phyloP scores from a whole-genome alignment of 2,888 invertebrate genomes.

The Limenitis camilla region DNA sequence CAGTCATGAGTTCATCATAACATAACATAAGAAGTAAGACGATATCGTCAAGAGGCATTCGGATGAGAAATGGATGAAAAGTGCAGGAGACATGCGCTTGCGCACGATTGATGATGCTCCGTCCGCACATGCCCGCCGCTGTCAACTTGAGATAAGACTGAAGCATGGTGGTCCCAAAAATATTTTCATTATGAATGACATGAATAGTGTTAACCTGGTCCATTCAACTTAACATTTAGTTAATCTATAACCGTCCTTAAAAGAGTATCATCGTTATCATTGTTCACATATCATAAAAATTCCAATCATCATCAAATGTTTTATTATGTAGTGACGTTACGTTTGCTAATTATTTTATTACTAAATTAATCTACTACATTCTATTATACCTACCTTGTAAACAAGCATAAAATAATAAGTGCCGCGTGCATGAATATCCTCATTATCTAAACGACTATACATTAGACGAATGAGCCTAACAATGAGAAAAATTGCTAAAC shows the following conservation, averaged over 20 bases:
- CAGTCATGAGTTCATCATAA: slow-evolving; percentile 28
- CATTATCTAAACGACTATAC: slow-evolving; percentile 24
- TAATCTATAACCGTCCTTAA: neutral
- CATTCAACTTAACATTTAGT: slow-evolving; percentile 26
- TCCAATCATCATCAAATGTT: no score
- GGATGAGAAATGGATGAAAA: slow-evolving; percentile 43
- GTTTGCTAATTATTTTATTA: no score
- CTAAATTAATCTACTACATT: no score
- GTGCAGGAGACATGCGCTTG: slow-evolving; percentile 35
- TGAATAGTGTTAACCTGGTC: slow-evolving; percentile 18
- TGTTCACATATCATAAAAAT: no score
- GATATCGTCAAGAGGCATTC: slow-evolving; percentile 30
- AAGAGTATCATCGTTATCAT: neutral
- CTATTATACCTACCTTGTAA: no score
- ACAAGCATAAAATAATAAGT: no score
- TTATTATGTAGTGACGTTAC: no score
- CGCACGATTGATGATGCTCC: slow-evolving; percentile 50
- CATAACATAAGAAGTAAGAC: slow-evolving; percentile 25
- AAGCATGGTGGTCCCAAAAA: slow-evolving; percentile 46
- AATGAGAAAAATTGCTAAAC: slow-evolving; percentile 29
- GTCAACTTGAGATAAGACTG: slow-evolving; percentile 36
- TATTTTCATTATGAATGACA: slow-evolving; percentile 40
- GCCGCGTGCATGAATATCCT: slow-evolving; percentile 20
- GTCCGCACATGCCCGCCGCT: slow-evolving; percentile 33
- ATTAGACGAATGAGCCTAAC: slow-evolving; percentile 24